phyloP scores from a whole-genome alignment of 2,113 vertebrate species.

The Climacteris rufus region DNA sequence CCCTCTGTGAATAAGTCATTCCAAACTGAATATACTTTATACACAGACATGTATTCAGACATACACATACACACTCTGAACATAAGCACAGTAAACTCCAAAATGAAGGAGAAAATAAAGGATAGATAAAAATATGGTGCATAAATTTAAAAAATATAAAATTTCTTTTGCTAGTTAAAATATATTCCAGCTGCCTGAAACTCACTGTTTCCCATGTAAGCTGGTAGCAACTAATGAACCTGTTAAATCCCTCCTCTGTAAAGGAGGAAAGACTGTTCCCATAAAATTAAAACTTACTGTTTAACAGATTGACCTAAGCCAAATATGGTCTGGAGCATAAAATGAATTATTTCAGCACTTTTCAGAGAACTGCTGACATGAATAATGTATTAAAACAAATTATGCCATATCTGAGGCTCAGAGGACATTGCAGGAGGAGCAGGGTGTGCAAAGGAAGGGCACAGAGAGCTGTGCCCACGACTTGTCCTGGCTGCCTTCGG shows the following conservation, averaged over 20 bases:
- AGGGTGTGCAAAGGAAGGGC: neutral
- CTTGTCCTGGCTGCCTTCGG: neutral
- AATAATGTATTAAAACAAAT: neutral
- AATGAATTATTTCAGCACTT: neutral
- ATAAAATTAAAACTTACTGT: constrained; percentile 29
- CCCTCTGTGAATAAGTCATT: constrained; percentile 52
- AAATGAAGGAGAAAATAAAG: neutral
- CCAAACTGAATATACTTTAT: constrained; percentile 5
- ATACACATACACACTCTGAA: neutral
- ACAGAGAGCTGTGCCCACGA: neutral
- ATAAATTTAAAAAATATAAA: neutral
- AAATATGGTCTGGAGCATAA: neutral
- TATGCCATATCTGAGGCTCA: neutral
- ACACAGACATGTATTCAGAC: neutral
- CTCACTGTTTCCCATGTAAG: neutral
- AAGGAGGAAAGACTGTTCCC: neutral
- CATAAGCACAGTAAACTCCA: neutral
- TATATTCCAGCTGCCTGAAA: neutral
- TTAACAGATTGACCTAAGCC: neutral
- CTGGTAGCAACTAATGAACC: constrained; percentile 8
- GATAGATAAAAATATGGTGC: neutral
- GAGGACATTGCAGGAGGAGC: neutral
- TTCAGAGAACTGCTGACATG: neutral
- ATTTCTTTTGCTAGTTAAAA: neutral
- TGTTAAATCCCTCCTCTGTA: neutral